Conservation (phyloP, 2,888 invertebrate species). For the Eupithecia exiguata region DNA sequence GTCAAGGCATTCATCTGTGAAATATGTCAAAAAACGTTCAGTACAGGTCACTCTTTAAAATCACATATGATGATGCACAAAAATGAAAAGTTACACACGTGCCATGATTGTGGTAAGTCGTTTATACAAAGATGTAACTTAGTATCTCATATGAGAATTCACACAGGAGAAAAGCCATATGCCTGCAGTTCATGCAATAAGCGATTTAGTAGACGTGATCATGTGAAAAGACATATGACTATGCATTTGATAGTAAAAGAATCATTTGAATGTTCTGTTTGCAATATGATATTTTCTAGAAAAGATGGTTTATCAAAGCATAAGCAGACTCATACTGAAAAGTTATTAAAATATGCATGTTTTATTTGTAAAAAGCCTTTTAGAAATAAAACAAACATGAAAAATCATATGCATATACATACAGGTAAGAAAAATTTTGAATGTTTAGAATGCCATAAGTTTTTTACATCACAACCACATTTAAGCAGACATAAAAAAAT, state of each 20-base stretch:
- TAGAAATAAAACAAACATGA: background rate
- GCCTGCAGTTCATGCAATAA: background rate
- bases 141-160: background rate
- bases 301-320: background rate
- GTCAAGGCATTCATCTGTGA: background rate
- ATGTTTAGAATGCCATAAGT: background rate
- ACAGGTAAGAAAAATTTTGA: background rate
- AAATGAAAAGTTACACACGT: conserved; percentile 1
- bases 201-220: background rate
- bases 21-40: background rate
- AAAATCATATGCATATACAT: background rate
- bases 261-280: background rate
- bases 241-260: background rate
- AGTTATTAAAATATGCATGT: background rate
- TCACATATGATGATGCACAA: background rate
- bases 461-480: background rate
- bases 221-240: background rate
- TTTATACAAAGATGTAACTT: background rate
- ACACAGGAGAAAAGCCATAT: background rate
- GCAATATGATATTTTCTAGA: background rate
- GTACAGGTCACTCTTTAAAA: background rate
- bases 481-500: background rate
- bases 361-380: background rate
- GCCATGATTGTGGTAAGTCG: background rate
- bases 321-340: background rate